Evolutionary conservation across 2,888 invertebrate genomes (phyloP), one percentile per base, ranked within the genome.

Genomic region (Trachelus tabidus): DNA sequence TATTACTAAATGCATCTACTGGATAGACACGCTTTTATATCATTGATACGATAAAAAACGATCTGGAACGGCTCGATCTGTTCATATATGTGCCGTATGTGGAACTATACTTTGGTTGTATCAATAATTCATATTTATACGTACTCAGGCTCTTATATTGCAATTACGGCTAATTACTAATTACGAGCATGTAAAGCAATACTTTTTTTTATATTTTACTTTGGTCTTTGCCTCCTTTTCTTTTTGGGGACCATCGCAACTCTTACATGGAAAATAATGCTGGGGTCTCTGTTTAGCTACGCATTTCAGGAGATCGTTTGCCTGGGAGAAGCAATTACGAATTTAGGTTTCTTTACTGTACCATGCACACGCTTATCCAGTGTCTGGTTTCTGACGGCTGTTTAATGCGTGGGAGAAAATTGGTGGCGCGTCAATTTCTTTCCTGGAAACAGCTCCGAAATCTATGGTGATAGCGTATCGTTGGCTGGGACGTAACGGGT

Each of bases 131-230:
- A 87, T 87, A 87, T 88, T 88, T 87, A 87, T 85, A 83, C 69
- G 77, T 68, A 69, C 34, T 71, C 74, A 35, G 33, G 78, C 79
- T 75, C 79, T 76, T 85, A 83, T 84, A 88, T 87, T 83, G 85
- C 85, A 86, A 87, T 88, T 86, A 85, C 82, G 83, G 75, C 84
- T 88, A 86, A 87, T 87, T 87, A 85, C 80, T 83, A 83, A 87
- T 87, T 85, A 87, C 79, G 83, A 85, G 86, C 76, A 79, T 82
- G 82, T 88, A 87, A 88, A 88, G 88, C 86, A 86, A 79, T 79
- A 86, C 87, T 85, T 83, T 87, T 87, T 86, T 85, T 85, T 84
- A 82, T 86, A 78, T 83, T 81, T 78, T 73, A 77, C 75, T 77
- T 31, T 12, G 23, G 4, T n/a, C 71, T 37, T 35, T 77, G 75